Evolutionary conservation across 2,113 vertebrate species (phyloP).

Genomic region (Collichthys lucidus): DNA sequence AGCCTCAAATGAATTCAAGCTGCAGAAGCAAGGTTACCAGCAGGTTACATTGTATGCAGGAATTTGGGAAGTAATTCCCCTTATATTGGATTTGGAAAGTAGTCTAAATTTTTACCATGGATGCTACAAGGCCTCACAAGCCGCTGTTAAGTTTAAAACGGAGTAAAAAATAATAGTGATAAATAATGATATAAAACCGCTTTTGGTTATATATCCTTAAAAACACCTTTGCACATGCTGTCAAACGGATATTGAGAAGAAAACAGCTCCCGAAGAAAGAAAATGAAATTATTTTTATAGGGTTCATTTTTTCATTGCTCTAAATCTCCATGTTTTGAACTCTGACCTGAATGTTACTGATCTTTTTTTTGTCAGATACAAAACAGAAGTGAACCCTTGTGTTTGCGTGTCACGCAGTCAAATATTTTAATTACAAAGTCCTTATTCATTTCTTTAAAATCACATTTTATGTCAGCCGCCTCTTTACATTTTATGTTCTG

Average conservation of each 20-base stretch:
- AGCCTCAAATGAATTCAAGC: conserved; percentile 84
- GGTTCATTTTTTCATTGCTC: neutral
- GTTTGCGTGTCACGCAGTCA: neutral
- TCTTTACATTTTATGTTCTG: neutral
- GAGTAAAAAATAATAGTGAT: conserved; percentile 4
- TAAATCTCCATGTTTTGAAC: neutral
- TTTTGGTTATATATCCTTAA: conserved; percentile 12
- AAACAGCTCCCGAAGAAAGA: conserved; percentile 32
- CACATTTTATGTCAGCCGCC: neutral
- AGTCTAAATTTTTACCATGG: conserved; percentile 69
- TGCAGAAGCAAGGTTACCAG: conserved; percentile 78
- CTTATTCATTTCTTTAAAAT: neutral
- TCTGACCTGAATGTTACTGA: neutral
- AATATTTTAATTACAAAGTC: neutral
- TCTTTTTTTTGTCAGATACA: conserved; percentile 51
- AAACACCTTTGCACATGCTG: conserved; percentile 4
- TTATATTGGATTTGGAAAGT: conserved; percentile 82
- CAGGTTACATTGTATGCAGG: conserved; percentile 82
- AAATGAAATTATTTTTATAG: conserved; percentile 57
- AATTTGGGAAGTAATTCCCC: conserved; percentile 84
- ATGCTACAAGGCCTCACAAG: conserved; percentile 63
- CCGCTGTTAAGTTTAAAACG: conserved; percentile 21
- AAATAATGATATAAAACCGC: conserved; percentile 34
- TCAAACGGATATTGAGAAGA: conserved; percentile 6
- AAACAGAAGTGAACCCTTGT: neutral